These are phyloP conservation scores for Antheraea assamensis DNA, from an alignment of 2,888 invertebrate genomes.

Conservation along the genomic window DNA sequence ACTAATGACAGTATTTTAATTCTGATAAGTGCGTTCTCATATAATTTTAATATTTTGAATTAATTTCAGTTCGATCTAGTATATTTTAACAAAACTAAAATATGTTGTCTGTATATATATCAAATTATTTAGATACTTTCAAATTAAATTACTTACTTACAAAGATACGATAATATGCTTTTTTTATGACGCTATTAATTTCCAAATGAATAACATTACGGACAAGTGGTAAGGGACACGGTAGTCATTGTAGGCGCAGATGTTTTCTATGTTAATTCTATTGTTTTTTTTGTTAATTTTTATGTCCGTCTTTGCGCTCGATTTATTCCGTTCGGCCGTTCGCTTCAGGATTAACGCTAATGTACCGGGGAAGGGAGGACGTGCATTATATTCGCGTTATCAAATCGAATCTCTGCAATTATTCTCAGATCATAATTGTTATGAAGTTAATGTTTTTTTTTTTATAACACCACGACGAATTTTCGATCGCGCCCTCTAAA, in stretches of 20 bases:
- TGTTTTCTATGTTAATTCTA: conserved; percentile 82
- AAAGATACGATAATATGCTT: background rate
- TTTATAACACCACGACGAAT: background rate
- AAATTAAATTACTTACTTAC: background rate
- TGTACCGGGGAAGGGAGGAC: conserved; percentile 54
- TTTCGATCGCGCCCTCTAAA: no score
- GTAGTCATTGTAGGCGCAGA: conserved; percentile 71
- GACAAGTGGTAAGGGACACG: conserved; percentile 45
- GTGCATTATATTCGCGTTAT: conserved; percentile 30
- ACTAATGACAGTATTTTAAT: no score
- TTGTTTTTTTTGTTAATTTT: conserved; percentile 82
- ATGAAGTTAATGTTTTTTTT: background rate
- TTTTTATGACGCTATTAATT: background rate
- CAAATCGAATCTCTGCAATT: background rate
- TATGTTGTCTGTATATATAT: no score
- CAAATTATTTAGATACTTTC: background rate
- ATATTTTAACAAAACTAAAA: no score
- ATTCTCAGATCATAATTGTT: background rate
- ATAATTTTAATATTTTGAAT: no score
- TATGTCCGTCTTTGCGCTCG: conserved; percentile 77
- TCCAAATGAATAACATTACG: conserved; percentile 12
- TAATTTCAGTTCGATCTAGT: no score
- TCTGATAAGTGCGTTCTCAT: no score
- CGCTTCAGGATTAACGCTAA: conserved; percentile 74
- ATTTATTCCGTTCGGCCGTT: conserved; percentile 72